Base-by-base conservation (phyloP, 30 jellyfish, hydroid and myxozoan genomes). In the Cassiopea xamachana region DNA sequence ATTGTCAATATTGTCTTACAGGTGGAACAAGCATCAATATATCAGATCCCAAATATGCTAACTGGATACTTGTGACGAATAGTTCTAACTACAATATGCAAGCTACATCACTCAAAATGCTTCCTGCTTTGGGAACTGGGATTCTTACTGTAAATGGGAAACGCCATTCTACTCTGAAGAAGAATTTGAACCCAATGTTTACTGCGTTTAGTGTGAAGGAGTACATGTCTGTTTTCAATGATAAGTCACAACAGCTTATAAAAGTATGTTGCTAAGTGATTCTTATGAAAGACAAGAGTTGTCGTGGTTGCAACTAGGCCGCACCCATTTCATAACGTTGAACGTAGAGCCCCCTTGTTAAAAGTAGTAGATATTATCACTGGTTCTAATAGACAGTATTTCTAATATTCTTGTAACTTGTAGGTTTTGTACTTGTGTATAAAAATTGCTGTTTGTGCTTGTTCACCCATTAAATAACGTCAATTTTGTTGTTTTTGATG, bases 51-150 rank as follows among this genome's bases (percentile, higher is more conserved):
- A 90, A 78, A 71, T 78, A 1, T 88, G 95, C 90, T 12, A 78
- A 88, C 60, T 75, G 67, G 45, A 19, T 88, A 12, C 86, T 88
- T 45, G 95, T 88, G 69, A 77, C 95, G 2, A 88, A 88, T 75
- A 78, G 90, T 64, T 1, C 61, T 19, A 77, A 60, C 46, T 88
- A 77, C 60, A 46, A 9, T 1, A 19, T 90, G n/a, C 71, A 44
- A 6, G 89, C 49, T 48, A 1, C 27, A 12, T 39, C 71, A 19
- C 71, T 19, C 43, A 51, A 60, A 47, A 27, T 88, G 12, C 86
- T 88, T n/a, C 95, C 95, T 1, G 89, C 81, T 2, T 48, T 88
- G 68, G 95, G 95, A 14, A 78, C 69, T 17, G 90, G 95, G 2
- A 61, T 88, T 17, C 72, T 88, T 15, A 77, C 95, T 1, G 68